Evolutionary conservation across 2,888 invertebrate genomes (phyloP).

Genomic region (Sarcophaga rosellei): DNA sequence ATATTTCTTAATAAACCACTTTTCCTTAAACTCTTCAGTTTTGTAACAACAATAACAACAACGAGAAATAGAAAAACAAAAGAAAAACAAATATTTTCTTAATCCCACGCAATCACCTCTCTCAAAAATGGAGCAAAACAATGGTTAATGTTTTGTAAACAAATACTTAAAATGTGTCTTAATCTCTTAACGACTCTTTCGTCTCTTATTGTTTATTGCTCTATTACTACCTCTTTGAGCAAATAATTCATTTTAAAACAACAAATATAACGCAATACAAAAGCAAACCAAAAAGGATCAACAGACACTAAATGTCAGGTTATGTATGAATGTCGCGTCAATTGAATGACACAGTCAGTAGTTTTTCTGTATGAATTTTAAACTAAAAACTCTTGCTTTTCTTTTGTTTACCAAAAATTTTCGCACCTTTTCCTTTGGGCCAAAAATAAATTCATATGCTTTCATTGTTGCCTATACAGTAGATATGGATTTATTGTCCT

Average conservation of each 20-base stretch:
- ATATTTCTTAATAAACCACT: constrained; percentile 59
- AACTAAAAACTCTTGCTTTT: constrained; percentile 12
- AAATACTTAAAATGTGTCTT: constrained; percentile 64
- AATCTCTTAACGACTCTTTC: constrained; percentile 60
- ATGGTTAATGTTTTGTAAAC: constrained; percentile 67
- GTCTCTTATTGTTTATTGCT: constrained; percentile 5
- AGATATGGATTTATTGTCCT: constrained; percentile 28
- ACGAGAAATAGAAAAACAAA: background rate
- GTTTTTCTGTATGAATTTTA: background rate
- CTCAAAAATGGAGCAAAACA: constrained; percentile 65
- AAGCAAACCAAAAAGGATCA: constrained; percentile 28
- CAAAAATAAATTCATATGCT: constrained; percentile 37
- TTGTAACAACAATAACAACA: constrained; percentile 11
- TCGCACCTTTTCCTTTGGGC: constrained; percentile 60
- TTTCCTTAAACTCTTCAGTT: constrained; percentile 57
- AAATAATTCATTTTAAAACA: constrained; percentile 25
- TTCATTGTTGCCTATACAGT: constrained; percentile 25
- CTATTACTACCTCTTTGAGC: constrained; percentile 23
- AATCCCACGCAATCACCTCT: constrained; percentile 61
- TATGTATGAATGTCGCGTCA: constrained; percentile 58
- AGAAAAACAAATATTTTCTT: constrained; percentile 39
- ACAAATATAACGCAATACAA: constrained; percentile 22
- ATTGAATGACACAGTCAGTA: constrained; percentile 33
- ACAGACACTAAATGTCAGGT: constrained; percentile 57
- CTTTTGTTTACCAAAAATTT: constrained; percentile 34